Base-by-base conservation (phyloP, 2,113 vertebrate species). In the Zosterops hypoxanthus region DNA sequence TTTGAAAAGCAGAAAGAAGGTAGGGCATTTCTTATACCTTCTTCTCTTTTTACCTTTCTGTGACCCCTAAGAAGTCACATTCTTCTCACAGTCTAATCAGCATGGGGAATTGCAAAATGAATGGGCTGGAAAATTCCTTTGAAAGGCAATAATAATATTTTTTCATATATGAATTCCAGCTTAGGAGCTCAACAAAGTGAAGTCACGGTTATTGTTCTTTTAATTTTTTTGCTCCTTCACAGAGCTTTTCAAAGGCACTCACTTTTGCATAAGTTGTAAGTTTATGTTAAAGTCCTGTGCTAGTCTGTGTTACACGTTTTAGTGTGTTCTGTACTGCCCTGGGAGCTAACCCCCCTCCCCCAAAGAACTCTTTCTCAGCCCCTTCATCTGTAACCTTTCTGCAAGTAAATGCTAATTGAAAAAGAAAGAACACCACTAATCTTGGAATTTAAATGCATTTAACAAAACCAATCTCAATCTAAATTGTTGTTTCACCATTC, bases 381-480 rank as follows among this genome's bases (percentile, higher is more conserved):
- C 97, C 97, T 98, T 98, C 98, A 98, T 98, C 98, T 98, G 98
- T 98, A 98, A 98, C 98, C 98, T 98, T 98, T 98, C 98, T 96
- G 96, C 98, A 97, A 98, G 98, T 98, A 98, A 98, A 98, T 97
- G 98, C 98, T 98, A 98, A 98, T 98, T 98, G 98, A 98, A 98
- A 98, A 98, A 98, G 98, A 98, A 98, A 98, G 98, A 98, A 98
- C 98, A 98, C 97, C 97, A 98, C 98, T 98, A 98, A 98, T 98
- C 98, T 98, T 98, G 98, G 98, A 98, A 98, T 98, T 98, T 98
- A 98, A 98, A 98, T 98, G 98, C 98, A 98, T 98, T 98, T 98
- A 98, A 98, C 98, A 98, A 98, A 98, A 98, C 98, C 98, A 98
- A 98, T 98, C 98, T 98, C 98, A 93, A 96, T 98, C 97, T 98